These are phyloP conservation scores for Genyomyrus donnyi DNA, from an alignment of 2,113 vertebrate genomes.

Conservation along the genomic window DNA sequence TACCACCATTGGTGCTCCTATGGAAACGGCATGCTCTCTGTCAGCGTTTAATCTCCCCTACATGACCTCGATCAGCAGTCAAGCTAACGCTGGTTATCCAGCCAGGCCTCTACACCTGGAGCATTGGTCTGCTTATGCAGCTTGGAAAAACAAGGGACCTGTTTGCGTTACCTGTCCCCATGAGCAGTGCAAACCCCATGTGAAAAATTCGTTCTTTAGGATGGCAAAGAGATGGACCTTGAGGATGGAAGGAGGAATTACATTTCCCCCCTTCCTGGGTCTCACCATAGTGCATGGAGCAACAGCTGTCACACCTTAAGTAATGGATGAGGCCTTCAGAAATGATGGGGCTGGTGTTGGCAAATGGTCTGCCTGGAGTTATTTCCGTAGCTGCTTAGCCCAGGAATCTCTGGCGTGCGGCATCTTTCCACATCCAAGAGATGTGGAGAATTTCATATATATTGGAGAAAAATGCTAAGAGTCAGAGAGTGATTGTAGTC, in stretches of 20 bases:
- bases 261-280: background rate
- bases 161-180: background rate
- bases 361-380: background rate
- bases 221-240: background rate
- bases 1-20: background rate
- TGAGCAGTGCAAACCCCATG: background rate
- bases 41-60: background rate
- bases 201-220: background rate
- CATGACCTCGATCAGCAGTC: background rate
- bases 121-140: background rate
- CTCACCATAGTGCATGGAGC: background rate
- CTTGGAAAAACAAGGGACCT: background rate
- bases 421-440: background rate
- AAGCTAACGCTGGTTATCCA: background rate
- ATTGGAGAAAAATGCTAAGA: background rate
- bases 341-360: background rate
- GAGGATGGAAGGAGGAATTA: background rate
- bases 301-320: background rate
- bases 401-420: background rate
- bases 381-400: background rate
- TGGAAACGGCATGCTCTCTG: slow-evolving; percentile 1
- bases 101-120: background rate
- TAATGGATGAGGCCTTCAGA: background rate
- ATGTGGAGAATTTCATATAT: background rate
- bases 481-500: background rate